phyloP scores from a whole-genome alignment of 2,113 vertebrate genomes.

The Vireo altiloquus region DNA sequence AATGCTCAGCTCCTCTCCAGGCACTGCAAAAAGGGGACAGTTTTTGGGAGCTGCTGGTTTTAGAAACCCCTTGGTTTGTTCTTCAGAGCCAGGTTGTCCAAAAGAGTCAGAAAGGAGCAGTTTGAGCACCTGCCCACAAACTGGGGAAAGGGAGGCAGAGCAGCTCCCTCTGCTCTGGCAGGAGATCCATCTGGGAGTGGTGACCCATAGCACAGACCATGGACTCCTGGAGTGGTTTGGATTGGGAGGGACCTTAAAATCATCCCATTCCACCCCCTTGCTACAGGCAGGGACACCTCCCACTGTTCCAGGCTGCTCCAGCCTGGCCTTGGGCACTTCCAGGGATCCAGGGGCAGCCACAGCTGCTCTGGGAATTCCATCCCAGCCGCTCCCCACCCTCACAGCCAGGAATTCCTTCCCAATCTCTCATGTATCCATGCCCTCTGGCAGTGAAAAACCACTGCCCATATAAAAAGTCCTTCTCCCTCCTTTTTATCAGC shows the following conservation, averaged over 20 bases:
- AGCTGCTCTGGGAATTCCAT: not conserved
- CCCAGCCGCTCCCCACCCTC: not conserved
- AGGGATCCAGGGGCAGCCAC: not conserved
- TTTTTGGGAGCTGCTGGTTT: not conserved
- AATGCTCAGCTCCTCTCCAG: not conserved
- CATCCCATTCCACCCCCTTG: not conserved
- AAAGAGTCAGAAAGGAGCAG: not conserved
- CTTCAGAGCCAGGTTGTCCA: not conserved
- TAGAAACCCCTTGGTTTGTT: not conserved
- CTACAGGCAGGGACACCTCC: not conserved
- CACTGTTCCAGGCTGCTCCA: rapidly evolving
- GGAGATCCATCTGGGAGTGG: rapidly evolving
- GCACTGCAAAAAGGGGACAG: rapidly evolving
- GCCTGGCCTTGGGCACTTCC: rapidly evolving
- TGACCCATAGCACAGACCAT: not conserved
- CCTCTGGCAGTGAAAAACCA: not conserved
- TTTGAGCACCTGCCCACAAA: not conserved
- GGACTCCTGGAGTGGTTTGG: not conserved
- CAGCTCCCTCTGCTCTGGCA: not conserved
- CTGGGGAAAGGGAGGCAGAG: not conserved
- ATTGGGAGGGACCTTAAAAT: not conserved
- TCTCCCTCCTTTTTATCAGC: not conserved
- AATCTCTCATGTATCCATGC: rapidly evolving
- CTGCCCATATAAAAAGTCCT: not conserved
- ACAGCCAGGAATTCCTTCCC: rapidly evolving